These are phyloP conservation scores for Argyrosomus regius DNA, from an alignment of 2,797 vertebrate genomes.

Conservation along the genomic window DNA sequence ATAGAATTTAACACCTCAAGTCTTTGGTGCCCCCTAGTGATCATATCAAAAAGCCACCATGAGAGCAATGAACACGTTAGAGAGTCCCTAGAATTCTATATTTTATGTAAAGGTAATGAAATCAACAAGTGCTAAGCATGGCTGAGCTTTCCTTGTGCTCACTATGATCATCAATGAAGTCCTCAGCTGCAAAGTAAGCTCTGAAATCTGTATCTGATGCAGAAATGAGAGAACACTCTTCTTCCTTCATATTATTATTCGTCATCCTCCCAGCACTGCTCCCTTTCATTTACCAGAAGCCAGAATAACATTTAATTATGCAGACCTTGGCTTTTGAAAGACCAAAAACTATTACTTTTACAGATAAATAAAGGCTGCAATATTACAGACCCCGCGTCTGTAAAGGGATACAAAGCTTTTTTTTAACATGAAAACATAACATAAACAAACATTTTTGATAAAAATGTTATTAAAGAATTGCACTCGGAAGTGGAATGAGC, in stretches of 20 bases:
- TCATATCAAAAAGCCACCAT: background rate
- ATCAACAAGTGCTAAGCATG: background rate
- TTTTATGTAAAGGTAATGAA: background rate
- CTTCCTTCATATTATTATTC: slow-evolving; percentile 10
- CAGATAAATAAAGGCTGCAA: background rate
- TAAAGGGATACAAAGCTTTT: background rate
- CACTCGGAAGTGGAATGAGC: no score
- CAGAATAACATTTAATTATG: background rate
- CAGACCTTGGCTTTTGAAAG: background rate
- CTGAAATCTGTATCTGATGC: slow-evolving; percentile 22
- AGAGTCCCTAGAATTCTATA: background rate
- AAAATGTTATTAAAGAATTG: background rate
- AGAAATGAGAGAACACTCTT: slow-evolving; percentile 18
- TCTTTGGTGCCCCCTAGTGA: slow-evolving; percentile 14
- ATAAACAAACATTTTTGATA: background rate
- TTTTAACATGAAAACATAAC: background rate
- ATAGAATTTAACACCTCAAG: background rate
- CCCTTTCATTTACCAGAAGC: background rate
- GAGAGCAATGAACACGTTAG: background rate
- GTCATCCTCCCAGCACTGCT: background rate
- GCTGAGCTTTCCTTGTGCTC: background rate
- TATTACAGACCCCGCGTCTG: background rate
- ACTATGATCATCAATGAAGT: background rate
- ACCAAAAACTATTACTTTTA: slow-evolving; percentile 14
- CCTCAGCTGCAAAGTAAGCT: background rate